These are phyloP conservation scores for Pseudomyrmex cubaensis DNA, from an alignment of 1,140 invertebrate genomes.

Conservation along the genomic window DNA sequence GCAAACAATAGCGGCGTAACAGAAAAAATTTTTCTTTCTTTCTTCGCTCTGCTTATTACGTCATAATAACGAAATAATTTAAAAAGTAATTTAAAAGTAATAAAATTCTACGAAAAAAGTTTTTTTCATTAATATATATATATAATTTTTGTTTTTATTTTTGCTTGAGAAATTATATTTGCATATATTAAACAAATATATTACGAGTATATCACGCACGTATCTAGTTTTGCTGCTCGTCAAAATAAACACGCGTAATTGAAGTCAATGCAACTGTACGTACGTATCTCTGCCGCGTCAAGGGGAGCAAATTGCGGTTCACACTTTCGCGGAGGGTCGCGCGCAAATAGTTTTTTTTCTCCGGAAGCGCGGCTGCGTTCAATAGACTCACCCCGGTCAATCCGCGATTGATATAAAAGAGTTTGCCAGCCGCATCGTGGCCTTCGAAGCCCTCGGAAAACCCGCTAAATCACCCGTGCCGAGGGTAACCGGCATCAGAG, in stretches of 20 bases:
- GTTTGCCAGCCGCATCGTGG: constrained; percentile 68
- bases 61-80: constrained; percentile 1
- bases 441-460: constrained; percentile 75
- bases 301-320: constrained; percentile 64
- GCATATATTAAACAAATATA: constrained; percentile 6
- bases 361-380: constrained; percentile 57
- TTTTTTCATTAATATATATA: too few species aligned
- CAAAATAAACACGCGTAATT: constrained; percentile 52
- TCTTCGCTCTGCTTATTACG: neutral
- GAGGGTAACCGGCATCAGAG: constrained; percentile 76
- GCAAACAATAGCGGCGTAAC: constrained; percentile 41
- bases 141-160: too few species aligned
- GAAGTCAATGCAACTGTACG: constrained; percentile 19
- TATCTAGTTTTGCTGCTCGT: constrained; percentile 8
- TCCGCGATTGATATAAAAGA: constrained; percentile 81
- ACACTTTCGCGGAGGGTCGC: constrained; percentile 52
- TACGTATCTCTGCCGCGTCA: constrained; percentile 10
- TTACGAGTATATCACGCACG: constrained; percentile 1
- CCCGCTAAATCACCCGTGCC: constrained; percentile 80
- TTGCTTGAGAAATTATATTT: neutral
- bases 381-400: constrained; percentile 69
- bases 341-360: constrained; percentile 27
- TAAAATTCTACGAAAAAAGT: neutral
- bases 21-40: constrained; percentile 3
- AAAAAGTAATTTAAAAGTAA: neutral